Percentiles rank a stretch among this genome's conserved stretches.
Conservation (phyloP, 2,797 vertebrate species). For the Syndactyla subalaris region DNA sequence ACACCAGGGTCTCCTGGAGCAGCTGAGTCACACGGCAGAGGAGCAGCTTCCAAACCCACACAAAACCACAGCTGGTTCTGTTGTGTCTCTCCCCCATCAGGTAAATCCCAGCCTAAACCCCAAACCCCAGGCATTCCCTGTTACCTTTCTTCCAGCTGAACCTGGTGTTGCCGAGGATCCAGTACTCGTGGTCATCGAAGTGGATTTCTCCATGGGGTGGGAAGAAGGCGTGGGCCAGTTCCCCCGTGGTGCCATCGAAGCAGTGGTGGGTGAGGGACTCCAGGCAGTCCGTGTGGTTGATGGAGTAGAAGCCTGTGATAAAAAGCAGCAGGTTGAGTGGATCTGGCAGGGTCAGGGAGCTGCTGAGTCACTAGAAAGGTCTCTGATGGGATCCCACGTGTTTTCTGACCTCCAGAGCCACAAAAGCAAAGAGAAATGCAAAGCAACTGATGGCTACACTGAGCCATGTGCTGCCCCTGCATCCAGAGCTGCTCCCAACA, state of each 20-base stretch:
- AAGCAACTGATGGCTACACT: rapidly evolving
- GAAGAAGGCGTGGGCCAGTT: constrained; percentile 96
- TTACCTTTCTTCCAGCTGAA: constrained; percentile 98
- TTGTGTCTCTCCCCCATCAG: neutral
- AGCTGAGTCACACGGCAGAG: rapidly evolving
- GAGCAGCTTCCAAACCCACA: neutral
- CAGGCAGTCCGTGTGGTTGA: constrained; percentile 95
- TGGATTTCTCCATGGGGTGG: constrained; percentile 94
- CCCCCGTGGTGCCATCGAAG: constrained; percentile 95
- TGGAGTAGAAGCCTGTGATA: constrained; percentile 90
- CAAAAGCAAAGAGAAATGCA: neutral
- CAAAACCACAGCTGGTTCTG: rapidly evolving
- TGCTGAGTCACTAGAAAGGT: neutral
- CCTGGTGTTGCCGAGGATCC: constrained; percentile 94
- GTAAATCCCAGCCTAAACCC: neutral
- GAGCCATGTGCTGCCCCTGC: neutral
- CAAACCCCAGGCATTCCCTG: rapidly evolving
- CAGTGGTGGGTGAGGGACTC: constrained; percentile 92
- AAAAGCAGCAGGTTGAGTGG: neutral
- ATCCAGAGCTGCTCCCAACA: neutral
- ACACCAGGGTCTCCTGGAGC: rapidly evolving
- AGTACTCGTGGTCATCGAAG: constrained; percentile 95
- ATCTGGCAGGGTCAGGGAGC: neutral
- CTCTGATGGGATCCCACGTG: neutral
- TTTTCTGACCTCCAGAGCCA: neutral